phyloP scores from a whole-genome alignment of 2,888 invertebrate genomes.

The Leptogaster cylindrica region DNA sequence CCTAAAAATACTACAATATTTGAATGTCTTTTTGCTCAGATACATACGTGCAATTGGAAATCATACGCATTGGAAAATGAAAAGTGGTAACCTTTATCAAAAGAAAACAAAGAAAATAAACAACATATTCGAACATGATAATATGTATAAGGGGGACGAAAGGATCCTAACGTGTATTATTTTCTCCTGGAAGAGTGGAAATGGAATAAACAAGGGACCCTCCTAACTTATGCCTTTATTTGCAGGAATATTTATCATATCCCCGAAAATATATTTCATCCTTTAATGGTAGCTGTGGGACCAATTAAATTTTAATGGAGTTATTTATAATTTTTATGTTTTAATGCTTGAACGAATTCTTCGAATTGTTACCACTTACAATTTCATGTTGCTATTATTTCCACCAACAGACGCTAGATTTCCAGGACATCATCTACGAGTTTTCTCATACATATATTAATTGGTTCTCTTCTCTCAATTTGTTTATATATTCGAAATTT shows the following conservation, averaged over 20 bases:
- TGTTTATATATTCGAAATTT: too few species aligned
- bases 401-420: too few species aligned
- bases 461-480: too few species aligned
- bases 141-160: neutral
- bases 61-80: neutral
- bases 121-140: neutral
- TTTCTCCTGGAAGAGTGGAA: neutral
- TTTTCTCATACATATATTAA: too few species aligned
- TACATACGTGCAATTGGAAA: slow-evolving; percentile 9
- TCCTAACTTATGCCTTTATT: slow-evolving; percentile 6
- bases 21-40: neutral
- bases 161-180: neutral
- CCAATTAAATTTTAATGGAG: slow-evolving; percentile 30
- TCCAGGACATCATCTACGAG: too few species aligned
- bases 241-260: slow-evolving; percentile 20
- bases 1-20: slow-evolving; percentile 1
- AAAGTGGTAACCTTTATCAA: neutral
- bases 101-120: neutral
- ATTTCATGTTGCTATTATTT: neutral
- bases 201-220: neutral
- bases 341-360: slow-evolving; percentile 10
- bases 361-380: slow-evolving; percentile 11
- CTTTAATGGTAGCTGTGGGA: slow-evolving; percentile 19
- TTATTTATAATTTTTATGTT: slow-evolving; percentile 30
- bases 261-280: slow-evolving; percentile 10